Percentiles rank a stretch among this genome's conserved stretches.
phyloP scores from a whole-genome alignment of 2,888 invertebrate species.

The Parnassius glacialis region DNA sequence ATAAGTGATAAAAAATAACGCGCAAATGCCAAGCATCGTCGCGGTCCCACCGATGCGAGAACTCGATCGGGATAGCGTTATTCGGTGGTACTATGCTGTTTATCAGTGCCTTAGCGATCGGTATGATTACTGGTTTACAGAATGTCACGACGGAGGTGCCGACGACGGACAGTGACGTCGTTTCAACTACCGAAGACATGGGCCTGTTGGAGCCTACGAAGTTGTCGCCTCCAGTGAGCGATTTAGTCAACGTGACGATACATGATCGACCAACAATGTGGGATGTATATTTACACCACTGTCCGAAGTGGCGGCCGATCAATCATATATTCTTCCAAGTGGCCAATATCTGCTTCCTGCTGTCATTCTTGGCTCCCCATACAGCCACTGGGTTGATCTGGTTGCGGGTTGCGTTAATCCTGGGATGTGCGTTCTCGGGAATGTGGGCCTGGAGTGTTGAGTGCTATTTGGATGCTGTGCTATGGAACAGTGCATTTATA shows the following conservation, averaged over 20 bases:
- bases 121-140: conserved; percentile 70
- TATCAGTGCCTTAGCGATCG: conserved; percentile 76
- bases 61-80: conserved; percentile 39
- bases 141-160: conserved; percentile 68
- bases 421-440: conserved; percentile 89
- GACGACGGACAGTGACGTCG: conserved; percentile 59
- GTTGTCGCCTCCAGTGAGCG: conserved; percentile 48
- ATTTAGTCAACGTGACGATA: conserved; percentile 69
- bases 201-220: conserved; percentile 65
- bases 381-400: conserved; percentile 89
- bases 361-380: conserved; percentile 91
- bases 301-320: conserved; percentile 84
- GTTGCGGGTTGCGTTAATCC: conserved; percentile 86
- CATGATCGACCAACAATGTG: conserved; percentile 73
- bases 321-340: conserved; percentile 93
- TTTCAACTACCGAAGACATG: conserved; percentile 64
- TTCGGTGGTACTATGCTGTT: conserved; percentile 77
- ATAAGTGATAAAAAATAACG: conserved; percentile 45
- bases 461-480: conserved; percentile 88
- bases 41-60: conserved; percentile 42
- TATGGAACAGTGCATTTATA: conserved; percentile 91
- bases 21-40: conserved; percentile 65
- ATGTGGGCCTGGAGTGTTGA: conserved; percentile 91
- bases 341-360: conserved; percentile 90
- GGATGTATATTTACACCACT: conserved; percentile 78